These are phyloP conservation scores for Coelopa frigida DNA, from an alignment of 1,140 invertebrate genomes.

Conservation along the genomic window DNA sequence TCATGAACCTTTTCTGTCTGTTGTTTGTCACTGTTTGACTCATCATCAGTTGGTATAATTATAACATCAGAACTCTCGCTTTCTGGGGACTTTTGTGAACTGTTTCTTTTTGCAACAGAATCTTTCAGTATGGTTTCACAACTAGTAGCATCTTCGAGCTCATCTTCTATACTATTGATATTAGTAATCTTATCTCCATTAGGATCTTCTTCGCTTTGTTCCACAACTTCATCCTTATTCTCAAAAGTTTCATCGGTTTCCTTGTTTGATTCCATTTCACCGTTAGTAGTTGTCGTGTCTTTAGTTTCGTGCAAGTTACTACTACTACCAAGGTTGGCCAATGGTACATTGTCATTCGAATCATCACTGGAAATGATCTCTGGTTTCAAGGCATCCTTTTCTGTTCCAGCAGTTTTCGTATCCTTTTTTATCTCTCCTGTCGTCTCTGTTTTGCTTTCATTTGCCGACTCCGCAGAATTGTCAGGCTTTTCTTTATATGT, in stretches of 20 bases:
- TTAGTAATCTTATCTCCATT: slow-evolving; percentile 4
- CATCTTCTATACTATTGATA: too few relatives aligned
- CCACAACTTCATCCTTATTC: slow-evolving; percentile 9
- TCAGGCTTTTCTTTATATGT: too few relatives aligned
- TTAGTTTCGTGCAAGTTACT: too few relatives aligned
- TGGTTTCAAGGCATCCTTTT: slow-evolving; percentile 15
- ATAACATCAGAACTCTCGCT: slow-evolving; percentile 14
- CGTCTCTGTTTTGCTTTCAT: too few relatives aligned
- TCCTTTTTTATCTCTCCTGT: too few relatives aligned
- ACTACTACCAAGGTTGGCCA: too few relatives aligned
- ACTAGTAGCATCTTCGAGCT: too few relatives aligned
- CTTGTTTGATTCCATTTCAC: neutral
- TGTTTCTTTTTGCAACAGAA: neutral
- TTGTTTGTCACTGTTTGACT: slow-evolving; percentile 2
- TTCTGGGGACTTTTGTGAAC: slow-evolving; percentile 3
- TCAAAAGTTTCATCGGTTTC: neutral
- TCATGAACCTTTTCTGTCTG: too few relatives aligned
- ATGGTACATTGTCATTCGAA: slow-evolving; percentile 32
- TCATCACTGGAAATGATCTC: slow-evolving; percentile 36
- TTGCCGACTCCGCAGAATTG: slow-evolving; percentile 2
- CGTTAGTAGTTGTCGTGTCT: too few relatives aligned
- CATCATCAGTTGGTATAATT: slow-evolving; percentile 13
- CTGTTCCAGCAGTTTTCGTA: neutral
- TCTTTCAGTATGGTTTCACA: neutral
- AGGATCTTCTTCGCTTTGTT: slow-evolving; percentile 1